Base-by-base conservation (phyloP, 2,113 vertebrate species). In the Heterotis niloticus region DNA sequence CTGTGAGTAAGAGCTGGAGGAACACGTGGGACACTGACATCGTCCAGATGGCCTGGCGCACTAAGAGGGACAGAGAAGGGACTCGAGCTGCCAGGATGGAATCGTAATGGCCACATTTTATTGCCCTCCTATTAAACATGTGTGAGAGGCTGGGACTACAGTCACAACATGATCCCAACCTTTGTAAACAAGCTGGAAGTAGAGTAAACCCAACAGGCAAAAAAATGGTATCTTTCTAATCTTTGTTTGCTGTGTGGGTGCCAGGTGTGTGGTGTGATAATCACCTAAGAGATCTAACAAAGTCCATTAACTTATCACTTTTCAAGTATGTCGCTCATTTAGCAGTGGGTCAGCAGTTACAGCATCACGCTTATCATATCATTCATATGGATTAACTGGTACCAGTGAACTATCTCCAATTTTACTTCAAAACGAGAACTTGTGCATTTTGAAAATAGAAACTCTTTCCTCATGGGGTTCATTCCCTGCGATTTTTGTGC, bases 11-110 rank as follows among this genome's bases (percentile, higher is more conserved):
- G 83, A 80, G 62, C 69, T 68, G 82, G 68, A 72, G 67, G 34
- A 44, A 44, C 34, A 44, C 34, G 34, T 44, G 34, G 34, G 34
- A 44, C 34, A 7, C 7, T 44, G 34, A 44, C 34, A 7, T 44
- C 18, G 71, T 17, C 52, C 90, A 91, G 90, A 91, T 91, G 89
- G 88, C 88, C 71, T 83, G 85, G 84, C 85, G 79, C 81, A 77
- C 83, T 81, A 75, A 81, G 82, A 84, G 85, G 82, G 88, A 87
- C 67, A 71, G 17, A n/a, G 17, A n/a, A 29, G 12, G 20, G 20
- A 10, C 9, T 64, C 34, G 11, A 51, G 57, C 60, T 87, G 85
- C 87, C 88, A 89, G 84, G 84, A 85, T 78, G 80, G 83, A 90
- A 84, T 89, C 87, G 87, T 86, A 82, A 14, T 80, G 70, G 71